Conservation (phyloP, 2,113 vertebrate genomes). For the Erinaceus europaeus region DNA sequence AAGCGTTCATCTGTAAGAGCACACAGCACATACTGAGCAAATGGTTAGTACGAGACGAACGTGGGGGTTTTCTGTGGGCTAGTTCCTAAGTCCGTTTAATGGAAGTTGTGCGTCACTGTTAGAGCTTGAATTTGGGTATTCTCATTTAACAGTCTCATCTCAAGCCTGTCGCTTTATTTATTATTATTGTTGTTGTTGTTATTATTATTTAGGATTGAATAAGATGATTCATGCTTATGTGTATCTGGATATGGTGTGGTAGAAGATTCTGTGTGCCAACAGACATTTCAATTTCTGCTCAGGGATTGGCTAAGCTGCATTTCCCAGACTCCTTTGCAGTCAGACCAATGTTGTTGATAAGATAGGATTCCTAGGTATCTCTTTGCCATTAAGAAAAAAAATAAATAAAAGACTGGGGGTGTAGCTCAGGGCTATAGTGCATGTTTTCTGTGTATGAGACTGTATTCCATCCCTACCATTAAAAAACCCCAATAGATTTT, state of each 20-base stretch:
- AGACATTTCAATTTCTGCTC: too few relatives aligned
- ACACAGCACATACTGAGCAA: neutral
- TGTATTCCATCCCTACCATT: neutral
- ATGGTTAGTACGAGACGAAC: neutral
- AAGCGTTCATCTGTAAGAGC: neutral
- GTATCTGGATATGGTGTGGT: too few relatives aligned
- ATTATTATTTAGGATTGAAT: too few relatives aligned
- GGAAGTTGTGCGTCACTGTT: neutral
- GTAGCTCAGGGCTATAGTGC: neutral
- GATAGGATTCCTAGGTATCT: neutral
- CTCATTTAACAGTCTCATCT: neutral
- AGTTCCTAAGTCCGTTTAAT: neutral
- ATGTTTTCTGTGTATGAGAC: neutral
- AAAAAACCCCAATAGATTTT: neutral
- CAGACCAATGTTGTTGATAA: too few relatives aligned
- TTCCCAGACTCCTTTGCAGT: too few relatives aligned
- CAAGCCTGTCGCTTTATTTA: neutral
- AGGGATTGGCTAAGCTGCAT: too few relatives aligned
- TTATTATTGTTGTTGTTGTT: too few relatives aligned
- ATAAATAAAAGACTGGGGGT: neutral
- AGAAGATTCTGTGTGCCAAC: too few relatives aligned
- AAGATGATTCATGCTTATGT: too few relatives aligned
- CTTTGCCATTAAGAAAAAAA: neutral
- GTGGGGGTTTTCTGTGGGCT: neutral
- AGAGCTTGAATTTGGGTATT: neutral